Conservation (phyloP, 2,888 invertebrate species). For the Rhynchonema sp. region DNA sequence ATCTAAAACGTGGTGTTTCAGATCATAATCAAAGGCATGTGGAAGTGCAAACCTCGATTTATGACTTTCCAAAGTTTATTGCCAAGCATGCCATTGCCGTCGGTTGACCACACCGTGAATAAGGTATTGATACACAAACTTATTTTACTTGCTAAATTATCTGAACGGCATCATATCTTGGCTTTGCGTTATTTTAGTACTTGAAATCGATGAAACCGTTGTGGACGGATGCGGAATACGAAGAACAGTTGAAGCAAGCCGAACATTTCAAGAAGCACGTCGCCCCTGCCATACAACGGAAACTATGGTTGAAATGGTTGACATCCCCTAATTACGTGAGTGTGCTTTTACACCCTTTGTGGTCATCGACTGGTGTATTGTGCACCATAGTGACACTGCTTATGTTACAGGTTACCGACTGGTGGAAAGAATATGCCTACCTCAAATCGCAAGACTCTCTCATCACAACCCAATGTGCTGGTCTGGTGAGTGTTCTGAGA, state of each 20-base stretch:
- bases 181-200: no score
- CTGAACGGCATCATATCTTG: background rate
- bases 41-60: background rate
- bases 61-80: background rate
- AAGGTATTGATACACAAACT: no score
- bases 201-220: background rate
- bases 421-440: conserved; percentile 99
- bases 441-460: conserved; percentile 77
- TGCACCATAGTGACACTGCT: no score
- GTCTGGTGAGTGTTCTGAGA: conserved; percentile 40
- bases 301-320: background rate
- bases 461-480: conserved; percentile 96
- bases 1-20: no score
- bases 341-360: background rate
- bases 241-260: background rate
- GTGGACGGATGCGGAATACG: background rate
- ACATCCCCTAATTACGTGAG: background rate
- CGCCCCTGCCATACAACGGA: background rate
- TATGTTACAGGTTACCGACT: conserved; percentile 74
- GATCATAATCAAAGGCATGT: no score
- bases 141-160: no score
- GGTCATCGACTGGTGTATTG: background rate
- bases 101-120: background rate
- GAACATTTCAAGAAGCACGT: background rate
- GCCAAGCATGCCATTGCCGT: background rate